phyloP scores from a whole-genome alignment of 2,797 vertebrate species.

The Galago senegalensis region DNA sequence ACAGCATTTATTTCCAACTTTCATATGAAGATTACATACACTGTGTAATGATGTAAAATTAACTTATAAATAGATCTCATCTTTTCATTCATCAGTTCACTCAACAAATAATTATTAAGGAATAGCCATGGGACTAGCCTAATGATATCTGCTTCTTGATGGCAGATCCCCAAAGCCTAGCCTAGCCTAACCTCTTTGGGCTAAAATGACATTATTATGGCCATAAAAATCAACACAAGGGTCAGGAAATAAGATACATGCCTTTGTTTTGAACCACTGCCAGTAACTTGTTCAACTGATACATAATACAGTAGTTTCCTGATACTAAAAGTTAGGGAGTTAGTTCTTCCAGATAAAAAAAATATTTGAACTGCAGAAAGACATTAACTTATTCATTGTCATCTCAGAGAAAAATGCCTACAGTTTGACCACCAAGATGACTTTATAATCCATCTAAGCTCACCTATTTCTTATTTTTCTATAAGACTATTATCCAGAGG shows the following conservation, averaged over 20 bases:
- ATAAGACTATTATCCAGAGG: neutral
- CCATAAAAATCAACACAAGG: conserved; percentile 28
- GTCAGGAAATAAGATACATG: neutral
- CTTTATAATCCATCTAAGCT: neutral
- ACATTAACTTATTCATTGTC: conserved; percentile 11
- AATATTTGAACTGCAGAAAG: conserved; percentile 29
- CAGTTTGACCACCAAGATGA: neutral
- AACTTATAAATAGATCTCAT: neutral
- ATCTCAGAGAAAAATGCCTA: conserved; percentile 1
- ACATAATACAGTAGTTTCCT: conserved; percentile 7
- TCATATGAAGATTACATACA: neutral
- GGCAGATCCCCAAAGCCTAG: neutral
- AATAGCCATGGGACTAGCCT: neutral
- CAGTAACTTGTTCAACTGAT: neutral
- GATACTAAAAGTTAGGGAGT: neutral
- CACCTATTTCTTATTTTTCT: conserved; percentile 11
- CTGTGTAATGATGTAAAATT: neutral
- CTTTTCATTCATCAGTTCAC: conserved; percentile 29
- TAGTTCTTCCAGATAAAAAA: conserved; percentile 9
- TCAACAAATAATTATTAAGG: conserved; percentile 26
- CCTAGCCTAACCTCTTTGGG: neutral
- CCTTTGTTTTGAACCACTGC: conserved; percentile 18
- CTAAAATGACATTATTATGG: conserved; percentile 11
- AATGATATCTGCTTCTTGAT: neutral
- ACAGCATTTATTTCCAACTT: conserved; percentile 25